Conservation (phyloP, 2,888 invertebrate genomes). For the Yponomeuta cagnagella region DNA sequence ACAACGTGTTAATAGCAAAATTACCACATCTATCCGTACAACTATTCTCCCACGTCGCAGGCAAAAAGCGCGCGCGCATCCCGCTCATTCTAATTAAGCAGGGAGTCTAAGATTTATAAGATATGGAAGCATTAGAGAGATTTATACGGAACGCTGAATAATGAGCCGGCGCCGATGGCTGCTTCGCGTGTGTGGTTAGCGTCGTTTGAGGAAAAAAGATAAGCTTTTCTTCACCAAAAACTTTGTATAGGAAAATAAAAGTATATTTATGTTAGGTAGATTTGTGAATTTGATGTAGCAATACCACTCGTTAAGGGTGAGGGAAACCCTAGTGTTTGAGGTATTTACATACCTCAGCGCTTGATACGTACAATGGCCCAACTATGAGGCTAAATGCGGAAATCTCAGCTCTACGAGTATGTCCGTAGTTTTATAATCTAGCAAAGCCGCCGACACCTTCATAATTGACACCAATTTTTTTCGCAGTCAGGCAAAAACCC, state of each 20-base stretch:
- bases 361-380: too few species aligned
- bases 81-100: constrained; percentile 64
- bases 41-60: constrained; percentile 7
- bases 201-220: background rate
- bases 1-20: background rate
- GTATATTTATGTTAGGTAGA: too few species aligned
- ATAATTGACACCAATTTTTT: background rate
- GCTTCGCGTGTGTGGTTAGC: background rate
- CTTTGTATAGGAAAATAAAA: background rate
- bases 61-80: constrained; percentile 24
- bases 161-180: constrained; percentile 64
- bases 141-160: constrained; percentile 66
- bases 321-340: too few species aligned
- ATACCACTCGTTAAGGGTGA: too few species aligned
- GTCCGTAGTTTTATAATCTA: background rate
- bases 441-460: background rate
- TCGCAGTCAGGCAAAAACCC: background rate
- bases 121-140: constrained; percentile 69
- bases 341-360: too few species aligned
- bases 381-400: too few species aligned
- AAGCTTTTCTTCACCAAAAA: background rate
- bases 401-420: too few species aligned
- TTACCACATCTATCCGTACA: background rate
- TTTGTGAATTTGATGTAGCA: too few species aligned
- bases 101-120: constrained; percentile 64